phyloP scores from a whole-genome alignment of 2,113 vertebrate species.

The Thryonomys swinderianus region DNA sequence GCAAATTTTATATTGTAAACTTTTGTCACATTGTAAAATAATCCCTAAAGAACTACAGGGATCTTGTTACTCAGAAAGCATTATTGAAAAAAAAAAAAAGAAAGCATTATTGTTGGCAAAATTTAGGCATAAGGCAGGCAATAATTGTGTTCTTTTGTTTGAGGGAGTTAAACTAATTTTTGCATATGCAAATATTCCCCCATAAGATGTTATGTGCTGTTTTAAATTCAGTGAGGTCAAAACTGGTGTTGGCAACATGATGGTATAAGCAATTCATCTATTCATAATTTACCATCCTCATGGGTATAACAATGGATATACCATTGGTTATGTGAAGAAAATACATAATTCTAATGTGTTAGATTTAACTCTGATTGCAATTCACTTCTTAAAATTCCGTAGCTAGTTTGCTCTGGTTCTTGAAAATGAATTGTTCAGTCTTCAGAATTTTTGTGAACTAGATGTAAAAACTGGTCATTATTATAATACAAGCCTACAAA shows the following conservation, averaged over 20 bases:
- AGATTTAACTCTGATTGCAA: neutral
- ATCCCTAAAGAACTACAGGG: constrained; percentile 36
- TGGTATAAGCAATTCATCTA: neutral
- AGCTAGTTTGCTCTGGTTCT: neutral
- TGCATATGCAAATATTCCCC: neutral
- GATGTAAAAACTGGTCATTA: neutral
- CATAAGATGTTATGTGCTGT: neutral
- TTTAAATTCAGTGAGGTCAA: constrained; percentile 24
- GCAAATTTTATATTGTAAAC: constrained; percentile 58
- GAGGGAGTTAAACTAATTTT: neutral
- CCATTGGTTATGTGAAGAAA: constrained; percentile 67
- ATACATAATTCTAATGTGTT: neutral
- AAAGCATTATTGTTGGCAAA: constrained; percentile 49
- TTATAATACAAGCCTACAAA: neutral
- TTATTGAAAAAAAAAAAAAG: too few species aligned
- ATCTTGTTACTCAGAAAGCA: constrained; percentile 41
- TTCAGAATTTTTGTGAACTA: neutral
- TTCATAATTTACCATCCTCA: neutral
- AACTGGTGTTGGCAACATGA: neutral
- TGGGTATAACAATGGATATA: neutral
- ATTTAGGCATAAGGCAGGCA: neutral
- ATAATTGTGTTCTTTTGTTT: neutral
- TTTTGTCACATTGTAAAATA: constrained; percentile 67
- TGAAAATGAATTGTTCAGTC: neutral
- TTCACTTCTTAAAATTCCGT: neutral